Evolutionary conservation across 2,888 invertebrate genomes (phyloP).

Genomic region (Cryptus armator): DNA sequence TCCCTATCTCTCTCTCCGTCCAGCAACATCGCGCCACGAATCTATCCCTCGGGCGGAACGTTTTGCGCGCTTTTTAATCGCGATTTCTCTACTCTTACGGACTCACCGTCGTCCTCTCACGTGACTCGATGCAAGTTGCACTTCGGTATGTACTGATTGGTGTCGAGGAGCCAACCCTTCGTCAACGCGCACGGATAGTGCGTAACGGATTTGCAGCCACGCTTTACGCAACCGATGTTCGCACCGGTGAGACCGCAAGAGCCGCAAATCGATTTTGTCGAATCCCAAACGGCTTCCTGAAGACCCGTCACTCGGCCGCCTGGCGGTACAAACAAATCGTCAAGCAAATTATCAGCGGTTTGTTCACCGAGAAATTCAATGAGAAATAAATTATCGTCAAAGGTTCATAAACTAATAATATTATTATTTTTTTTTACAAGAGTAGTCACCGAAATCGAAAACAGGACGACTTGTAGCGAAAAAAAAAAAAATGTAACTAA

Average conservation of each 20-base stretch:
- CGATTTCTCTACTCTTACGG: conserved; percentile 65
- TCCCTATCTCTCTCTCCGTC: background rate
- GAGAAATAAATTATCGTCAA: background rate
- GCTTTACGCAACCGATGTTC: conserved; percentile 84
- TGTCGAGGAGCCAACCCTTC: conserved; percentile 83
- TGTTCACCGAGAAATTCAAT: background rate
- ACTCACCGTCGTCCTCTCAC: conserved; percentile 79
- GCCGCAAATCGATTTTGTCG: conserved; percentile 82
- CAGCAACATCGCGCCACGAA: conserved; percentile 30
- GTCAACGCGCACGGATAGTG: conserved; percentile 85
- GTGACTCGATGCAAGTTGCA: conserved; percentile 83
- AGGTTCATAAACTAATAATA: background rate
- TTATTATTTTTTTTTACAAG: too few relatives aligned
- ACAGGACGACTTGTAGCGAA: too few relatives aligned
- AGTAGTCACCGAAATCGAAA: too few relatives aligned
- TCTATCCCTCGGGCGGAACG: conserved; percentile 30
- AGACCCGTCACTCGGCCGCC: conserved; percentile 83
- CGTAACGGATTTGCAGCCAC: conserved; percentile 83
- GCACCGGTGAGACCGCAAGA: conserved; percentile 84
- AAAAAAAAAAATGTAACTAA: too few relatives aligned
- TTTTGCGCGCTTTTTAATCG: conserved; percentile 35
- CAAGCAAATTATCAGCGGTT: background rate
- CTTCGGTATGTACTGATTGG: conserved; percentile 82
- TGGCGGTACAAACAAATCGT: conserved; percentile 48
- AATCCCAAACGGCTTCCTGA: conserved; percentile 84